These are phyloP conservation scores for Hemiscyllium ocellatum DNA, from an alignment of 2,113 vertebrate species.

Conservation along the genomic window DNA sequence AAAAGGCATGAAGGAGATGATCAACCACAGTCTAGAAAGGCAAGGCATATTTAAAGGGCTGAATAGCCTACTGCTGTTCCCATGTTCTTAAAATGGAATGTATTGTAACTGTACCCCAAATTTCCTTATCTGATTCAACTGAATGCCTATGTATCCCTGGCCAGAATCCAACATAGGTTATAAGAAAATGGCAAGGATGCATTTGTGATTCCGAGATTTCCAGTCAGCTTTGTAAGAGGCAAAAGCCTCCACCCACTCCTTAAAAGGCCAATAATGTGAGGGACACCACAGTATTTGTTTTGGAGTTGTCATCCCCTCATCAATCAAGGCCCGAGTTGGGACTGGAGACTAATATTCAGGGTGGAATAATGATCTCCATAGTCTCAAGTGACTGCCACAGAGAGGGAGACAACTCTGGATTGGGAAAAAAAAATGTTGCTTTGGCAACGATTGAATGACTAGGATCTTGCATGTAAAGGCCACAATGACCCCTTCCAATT, in stretches of 20 bases:
- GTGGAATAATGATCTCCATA: not conserved
- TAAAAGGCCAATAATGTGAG: not conserved
- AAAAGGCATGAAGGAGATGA: no score
- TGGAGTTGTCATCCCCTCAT: not conserved
- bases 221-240: not conserved
- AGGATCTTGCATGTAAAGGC: not conserved
- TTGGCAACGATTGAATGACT: not conserved
- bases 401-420: not conserved
- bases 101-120: not conserved
- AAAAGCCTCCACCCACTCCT: not conserved
- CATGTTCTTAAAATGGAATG: no score
- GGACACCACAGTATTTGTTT: not conserved
- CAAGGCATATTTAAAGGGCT: no score
- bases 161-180: not conserved
- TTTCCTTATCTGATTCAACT: not conserved
- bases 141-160: not conserved
- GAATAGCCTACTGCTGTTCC: no score
- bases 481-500: not conserved
- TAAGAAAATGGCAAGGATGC: not conserved
- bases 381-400: not conserved
- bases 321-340: not conserved
- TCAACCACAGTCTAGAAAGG: no score
- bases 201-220: not conserved
- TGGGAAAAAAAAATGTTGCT: not conserved
- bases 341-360: not conserved